phyloP scores from a whole-genome alignment of 2,113 vertebrate genomes.

The Mastomys coucha region DNA sequence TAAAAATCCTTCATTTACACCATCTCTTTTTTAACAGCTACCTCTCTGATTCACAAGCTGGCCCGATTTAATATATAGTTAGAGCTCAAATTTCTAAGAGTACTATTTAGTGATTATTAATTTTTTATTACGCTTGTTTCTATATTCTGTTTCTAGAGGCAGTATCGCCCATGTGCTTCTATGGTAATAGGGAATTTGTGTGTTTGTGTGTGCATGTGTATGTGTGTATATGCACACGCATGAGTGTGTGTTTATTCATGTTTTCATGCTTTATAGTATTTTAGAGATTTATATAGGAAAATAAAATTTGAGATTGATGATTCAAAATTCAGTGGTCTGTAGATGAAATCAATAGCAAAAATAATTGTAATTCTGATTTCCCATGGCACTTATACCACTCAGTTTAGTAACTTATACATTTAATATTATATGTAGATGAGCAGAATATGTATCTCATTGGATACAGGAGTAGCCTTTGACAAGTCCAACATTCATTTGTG shows the following conservation, averaged over 20 bases:
- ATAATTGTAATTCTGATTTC: neutral
- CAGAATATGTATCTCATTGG: neutral
- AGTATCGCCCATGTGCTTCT: neutral
- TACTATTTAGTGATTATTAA: neutral
- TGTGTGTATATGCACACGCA: neutral
- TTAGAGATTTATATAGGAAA: neutral
- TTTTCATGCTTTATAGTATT: neutral
- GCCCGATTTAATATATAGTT: constrained; percentile 22
- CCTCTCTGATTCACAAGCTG: constrained; percentile 14
- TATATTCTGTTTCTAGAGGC: neutral
- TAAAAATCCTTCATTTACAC: constrained; percentile 13
- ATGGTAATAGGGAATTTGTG: rapidly evolving
- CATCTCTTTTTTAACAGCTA: neutral
- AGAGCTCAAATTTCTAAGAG: constrained; percentile 47
- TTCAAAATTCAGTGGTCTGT: neutral
- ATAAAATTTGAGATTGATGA: neutral
- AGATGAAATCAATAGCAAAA: neutral
- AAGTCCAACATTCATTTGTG: neutral
- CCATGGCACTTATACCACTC: rapidly evolving
- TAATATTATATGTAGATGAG: neutral
- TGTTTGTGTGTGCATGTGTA: neutral
- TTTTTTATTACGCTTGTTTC: constrained; percentile 11
- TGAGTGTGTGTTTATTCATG: neutral
- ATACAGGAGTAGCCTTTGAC: neutral
- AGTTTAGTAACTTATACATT: neutral